Evolutionary conservation across 2,113 vertebrate genomes (phyloP), one percentile per base, ranked within the genome.

Genomic region (Tichodroma muraria): DNA sequence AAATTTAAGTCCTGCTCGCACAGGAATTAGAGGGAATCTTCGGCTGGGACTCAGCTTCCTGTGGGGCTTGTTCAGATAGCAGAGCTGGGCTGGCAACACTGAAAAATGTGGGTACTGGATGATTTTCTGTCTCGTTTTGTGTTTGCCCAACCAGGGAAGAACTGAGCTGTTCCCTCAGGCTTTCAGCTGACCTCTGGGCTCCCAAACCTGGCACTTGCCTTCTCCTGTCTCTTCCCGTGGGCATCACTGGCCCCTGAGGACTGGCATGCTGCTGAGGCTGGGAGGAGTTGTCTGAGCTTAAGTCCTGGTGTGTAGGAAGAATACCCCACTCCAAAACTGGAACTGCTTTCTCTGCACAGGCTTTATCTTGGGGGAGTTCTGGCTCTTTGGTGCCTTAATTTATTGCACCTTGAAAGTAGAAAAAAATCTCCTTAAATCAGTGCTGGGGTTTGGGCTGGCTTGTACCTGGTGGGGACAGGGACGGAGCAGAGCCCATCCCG

Each of bases 371-470:
- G 78, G 64, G 44, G 45, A 59, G n/a, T 60, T 80, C 11, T 79
- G 78, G 45, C 53, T 64, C 54, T 80, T 82, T 18, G 78, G 78
- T 89, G 95, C 94, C 93, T 94, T 97, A 61, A 54, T 42, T 65
- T 80, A 63, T 40, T 65, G 93, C 91, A 94, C 84, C 91, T 80
- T 76, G 61, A 69, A 64, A 50, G n/a, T 80, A n/a, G 45, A 60
- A 69, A 79, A 54, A 45, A 47, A 16, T 19, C 42, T 76, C 38
- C 33, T 80, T 28, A 17, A 49, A 11, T 37, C 53, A 15, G 49
- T 1, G 23, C 86, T 88, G 79, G 80, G 21, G 10, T 44, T 24
- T 20, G 14, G 59, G 23, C 37, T 73, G 0, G 14, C 13, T 35
- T 13, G 18, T 59, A 18, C 31, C 31, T 28, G 15, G 27, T 8